Percentiles rank a stretch among this genome's conserved stretches.
phyloP scores from a whole-genome alignment of 2,797 vertebrate genomes.

The Premnoplex brunnescens region DNA sequence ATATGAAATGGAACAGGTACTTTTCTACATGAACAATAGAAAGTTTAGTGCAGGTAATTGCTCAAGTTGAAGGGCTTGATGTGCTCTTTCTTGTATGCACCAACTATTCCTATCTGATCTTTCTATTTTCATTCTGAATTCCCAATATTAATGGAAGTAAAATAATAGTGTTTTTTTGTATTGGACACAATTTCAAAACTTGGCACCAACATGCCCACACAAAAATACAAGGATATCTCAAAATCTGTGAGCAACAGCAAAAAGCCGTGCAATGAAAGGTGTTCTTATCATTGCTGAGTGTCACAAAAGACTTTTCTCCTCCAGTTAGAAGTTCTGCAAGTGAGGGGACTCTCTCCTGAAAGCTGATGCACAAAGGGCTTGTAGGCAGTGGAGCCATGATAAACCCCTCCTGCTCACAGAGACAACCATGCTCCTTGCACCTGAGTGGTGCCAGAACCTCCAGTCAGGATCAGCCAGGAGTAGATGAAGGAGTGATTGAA shows the following conservation, averaged over 20 bases:
- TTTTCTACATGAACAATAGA: background rate
- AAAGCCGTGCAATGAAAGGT: background rate
- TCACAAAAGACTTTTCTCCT: background rate
- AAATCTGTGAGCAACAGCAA: background rate
- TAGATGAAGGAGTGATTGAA: background rate
- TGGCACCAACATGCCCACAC: fast-evolving
- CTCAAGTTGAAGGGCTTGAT: background rate
- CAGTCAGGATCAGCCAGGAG: background rate
- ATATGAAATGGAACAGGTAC: background rate
- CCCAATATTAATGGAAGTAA: background rate
- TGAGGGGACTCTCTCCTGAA: background rate
- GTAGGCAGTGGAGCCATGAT: background rate
- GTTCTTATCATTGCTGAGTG: background rate
- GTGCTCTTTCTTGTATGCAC: background rate
- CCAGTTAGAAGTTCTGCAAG: background rate
- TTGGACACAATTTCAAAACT: background rate
- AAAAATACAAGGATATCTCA: background rate
- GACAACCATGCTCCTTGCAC: background rate
- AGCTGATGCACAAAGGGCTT: background rate
- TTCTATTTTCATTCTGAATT: background rate
- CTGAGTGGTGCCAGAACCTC: background rate
- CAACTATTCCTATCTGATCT: background rate
- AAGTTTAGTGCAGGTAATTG: background rate
- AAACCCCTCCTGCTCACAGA: fast-evolving
- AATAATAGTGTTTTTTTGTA: background rate